A percentile compares a stretch with the other conserved stretches of the same genome.
Conservation (phyloP, 2,888 invertebrate species). For the Xanthia togata region DNA sequence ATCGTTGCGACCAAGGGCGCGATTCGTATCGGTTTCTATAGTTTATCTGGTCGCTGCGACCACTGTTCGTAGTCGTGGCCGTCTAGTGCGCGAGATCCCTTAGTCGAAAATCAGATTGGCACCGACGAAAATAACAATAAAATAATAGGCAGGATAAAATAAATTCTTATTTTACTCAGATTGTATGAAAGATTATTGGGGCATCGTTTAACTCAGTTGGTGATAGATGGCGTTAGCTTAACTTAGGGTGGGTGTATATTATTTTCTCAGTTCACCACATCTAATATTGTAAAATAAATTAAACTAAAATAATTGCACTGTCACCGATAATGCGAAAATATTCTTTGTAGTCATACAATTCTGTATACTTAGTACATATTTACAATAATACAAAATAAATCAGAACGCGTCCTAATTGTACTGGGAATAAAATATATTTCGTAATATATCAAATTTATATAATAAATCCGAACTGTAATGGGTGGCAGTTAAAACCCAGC, state of each 20-base stretch:
- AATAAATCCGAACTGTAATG: background rate
- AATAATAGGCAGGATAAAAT: background rate
- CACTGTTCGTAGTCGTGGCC: too few relatives aligned
- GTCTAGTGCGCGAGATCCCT: too few relatives aligned
- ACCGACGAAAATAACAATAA: background rate
- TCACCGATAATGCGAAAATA: slow-evolving; percentile 51
- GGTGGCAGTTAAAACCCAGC: background rate
- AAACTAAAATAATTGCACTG: slow-evolving; percentile 55
- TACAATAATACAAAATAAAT: slow-evolving; percentile 28
- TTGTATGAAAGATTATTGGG: slow-evolving; percentile 7
- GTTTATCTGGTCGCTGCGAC: too few relatives aligned
- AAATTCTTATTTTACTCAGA: slow-evolving; percentile 4
- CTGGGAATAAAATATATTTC: slow-evolving; percentile 32
- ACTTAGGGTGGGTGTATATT: slow-evolving; percentile 8
- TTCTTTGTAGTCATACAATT: slow-evolving; percentile 46
- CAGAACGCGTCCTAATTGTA: slow-evolving; percentile 41
- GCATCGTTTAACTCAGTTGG: slow-evolving; percentile 5
- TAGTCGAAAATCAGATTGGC: slow-evolving; percentile 10
- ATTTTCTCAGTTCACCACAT: slow-evolving; percentile 59
- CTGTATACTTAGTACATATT: slow-evolving; percentile 14
- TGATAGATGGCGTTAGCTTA: slow-evolving; percentile 13
- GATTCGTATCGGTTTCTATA: too few relatives aligned
- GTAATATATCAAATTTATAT: background rate
- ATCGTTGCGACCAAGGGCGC: too few relatives aligned
- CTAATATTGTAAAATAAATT: slow-evolving; percentile 58